Conservation (phyloP, 2,797 vertebrate genomes). For the Xiphorhynchus erythropygius region DNA sequence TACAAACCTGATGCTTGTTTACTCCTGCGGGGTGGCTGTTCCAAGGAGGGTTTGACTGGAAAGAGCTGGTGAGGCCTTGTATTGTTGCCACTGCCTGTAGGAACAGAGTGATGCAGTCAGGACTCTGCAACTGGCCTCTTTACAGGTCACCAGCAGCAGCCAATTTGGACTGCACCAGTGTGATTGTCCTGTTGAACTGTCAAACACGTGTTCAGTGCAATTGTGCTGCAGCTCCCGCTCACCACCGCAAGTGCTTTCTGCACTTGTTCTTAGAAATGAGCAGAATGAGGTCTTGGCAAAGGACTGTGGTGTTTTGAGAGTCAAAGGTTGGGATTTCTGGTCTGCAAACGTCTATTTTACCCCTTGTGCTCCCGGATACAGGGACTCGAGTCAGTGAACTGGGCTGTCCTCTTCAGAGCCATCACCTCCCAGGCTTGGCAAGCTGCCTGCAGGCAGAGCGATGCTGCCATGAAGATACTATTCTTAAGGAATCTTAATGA, state of each 20-base stretch:
- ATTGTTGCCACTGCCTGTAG: background rate
- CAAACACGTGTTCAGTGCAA: accelerated
- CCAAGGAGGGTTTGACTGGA: background rate
- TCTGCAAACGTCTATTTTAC: background rate
- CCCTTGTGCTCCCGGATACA: background rate
- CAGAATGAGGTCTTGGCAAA: background rate
- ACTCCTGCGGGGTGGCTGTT: accelerated
- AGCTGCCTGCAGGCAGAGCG: background rate
- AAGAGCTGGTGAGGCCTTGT: background rate
- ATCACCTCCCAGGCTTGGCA: background rate
- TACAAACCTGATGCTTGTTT: background rate
- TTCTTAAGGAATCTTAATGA: background rate
- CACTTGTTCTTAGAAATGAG: accelerated
- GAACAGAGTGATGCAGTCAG: background rate
- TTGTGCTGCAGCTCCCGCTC: accelerated
- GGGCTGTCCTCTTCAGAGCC: background rate
- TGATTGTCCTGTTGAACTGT: background rate
- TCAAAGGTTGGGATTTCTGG: background rate
- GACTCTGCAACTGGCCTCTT: background rate
- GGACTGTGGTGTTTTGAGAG: background rate
- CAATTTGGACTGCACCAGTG: accelerated
- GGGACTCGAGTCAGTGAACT: background rate
- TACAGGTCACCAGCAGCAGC: background rate
- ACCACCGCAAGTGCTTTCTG: accelerated
- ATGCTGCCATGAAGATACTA: background rate